phyloP scores from a whole-genome alignment of 2,113 vertebrate species.

The Indicator indicator region DNA sequence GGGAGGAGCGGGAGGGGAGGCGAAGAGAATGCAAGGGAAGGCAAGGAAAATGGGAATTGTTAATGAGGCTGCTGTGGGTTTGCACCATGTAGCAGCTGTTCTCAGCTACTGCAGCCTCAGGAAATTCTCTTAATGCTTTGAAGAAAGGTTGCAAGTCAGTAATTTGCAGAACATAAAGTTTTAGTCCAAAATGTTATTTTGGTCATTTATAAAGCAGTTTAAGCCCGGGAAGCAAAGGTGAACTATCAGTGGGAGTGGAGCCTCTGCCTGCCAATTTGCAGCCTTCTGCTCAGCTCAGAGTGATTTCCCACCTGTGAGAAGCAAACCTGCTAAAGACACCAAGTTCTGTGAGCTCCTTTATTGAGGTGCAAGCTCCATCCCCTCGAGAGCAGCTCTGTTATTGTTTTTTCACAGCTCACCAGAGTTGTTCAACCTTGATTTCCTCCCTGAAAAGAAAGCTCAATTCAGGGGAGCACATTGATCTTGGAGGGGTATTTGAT shows the following conservation, averaged over 20 bases:
- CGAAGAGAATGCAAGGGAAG: neutral
- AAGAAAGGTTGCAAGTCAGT: neutral
- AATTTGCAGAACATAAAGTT: neutral
- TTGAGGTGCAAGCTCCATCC: neutral
- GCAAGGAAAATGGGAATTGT: neutral
- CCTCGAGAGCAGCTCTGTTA: neutral
- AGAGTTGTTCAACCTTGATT: neutral
- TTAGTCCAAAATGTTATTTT: neutral
- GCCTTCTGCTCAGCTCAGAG: neutral
- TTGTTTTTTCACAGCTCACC: neutral
- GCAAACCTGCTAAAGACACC: neutral
- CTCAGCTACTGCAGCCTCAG: neutral
- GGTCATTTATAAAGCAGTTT: neutral
- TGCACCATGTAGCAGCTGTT: neutral
- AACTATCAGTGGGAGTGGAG: neutral
- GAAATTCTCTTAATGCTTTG: neutral
- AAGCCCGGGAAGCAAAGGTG: neutral
- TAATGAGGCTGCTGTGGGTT: neutral
- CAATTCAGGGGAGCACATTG: neutral
- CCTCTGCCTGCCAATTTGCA: neutral
- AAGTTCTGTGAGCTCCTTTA: neutral
- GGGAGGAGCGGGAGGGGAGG: too few relatives aligned
- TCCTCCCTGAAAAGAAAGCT: conserved; percentile 9
- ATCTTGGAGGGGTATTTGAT: neutral
- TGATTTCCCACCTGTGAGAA: neutral